Conservation (phyloP, 2,113 vertebrate genomes). For the Pongo abelii region DNA sequence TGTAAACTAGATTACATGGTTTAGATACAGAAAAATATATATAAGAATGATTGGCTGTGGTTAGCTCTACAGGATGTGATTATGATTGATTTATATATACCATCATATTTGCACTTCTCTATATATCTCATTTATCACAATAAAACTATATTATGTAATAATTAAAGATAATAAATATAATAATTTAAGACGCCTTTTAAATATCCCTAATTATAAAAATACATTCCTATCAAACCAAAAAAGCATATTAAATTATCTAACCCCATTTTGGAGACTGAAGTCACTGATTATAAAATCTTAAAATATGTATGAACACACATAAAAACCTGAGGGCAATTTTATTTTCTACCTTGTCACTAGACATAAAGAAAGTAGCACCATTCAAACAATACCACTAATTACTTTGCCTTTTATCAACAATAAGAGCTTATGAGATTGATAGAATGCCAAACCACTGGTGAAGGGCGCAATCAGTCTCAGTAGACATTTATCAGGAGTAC, state of each 20-base stretch:
- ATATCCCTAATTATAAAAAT: slow-evolving; percentile 11
- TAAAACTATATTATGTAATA: not conserved
- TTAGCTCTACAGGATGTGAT: not conserved
- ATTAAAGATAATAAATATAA: not conserved
- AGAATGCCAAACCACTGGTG: slow-evolving; percentile 57
- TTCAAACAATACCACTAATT: slow-evolving; percentile 60
- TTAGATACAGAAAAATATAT: not conserved
- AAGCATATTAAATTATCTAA: not conserved
- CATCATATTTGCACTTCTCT: not conserved
- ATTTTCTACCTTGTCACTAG: slow-evolving; percentile 46
- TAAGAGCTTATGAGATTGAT: slow-evolving; percentile 57
- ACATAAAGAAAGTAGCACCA: not conserved
- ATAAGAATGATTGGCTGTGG: not conserved
- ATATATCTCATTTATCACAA: not conserved
- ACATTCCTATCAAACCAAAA: not conserved
- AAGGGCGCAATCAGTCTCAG: slow-evolving; percentile 33
- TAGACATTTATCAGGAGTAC: slow-evolving; percentile 31
- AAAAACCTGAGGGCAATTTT: slow-evolving; percentile 8
- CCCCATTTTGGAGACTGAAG: slow-evolving; percentile 6
- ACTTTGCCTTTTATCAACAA: slow-evolving; percentile 64
- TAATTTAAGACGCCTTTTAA: not conserved
- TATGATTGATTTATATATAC: not conserved
- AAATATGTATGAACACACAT: not conserved
- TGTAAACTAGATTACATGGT: not conserved
- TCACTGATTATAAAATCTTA: slow-evolving; percentile 8